These are phyloP conservation scores for Gyrodactylus salaris DNA, from an alignment of 1,140 invertebrate genomes.

Conservation along the genomic window DNA sequence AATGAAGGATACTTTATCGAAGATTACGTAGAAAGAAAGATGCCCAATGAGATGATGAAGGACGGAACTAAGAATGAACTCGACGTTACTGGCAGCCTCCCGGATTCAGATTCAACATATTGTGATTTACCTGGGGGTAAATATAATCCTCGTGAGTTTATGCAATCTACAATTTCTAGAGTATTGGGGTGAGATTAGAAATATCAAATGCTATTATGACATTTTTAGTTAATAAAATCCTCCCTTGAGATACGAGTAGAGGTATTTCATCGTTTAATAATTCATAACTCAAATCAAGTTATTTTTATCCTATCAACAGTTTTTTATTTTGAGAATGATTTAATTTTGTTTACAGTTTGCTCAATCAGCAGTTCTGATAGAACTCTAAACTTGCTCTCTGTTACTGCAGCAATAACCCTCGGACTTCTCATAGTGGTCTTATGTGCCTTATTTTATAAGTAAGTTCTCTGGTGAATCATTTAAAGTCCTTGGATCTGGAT, in stretches of 20 bases:
- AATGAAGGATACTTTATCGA: not conserved
- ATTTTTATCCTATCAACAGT: not conserved
- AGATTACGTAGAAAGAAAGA: not conserved
- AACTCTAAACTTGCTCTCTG: not conserved
- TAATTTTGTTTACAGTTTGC: not conserved
- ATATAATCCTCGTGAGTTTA: not conserved
- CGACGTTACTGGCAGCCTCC: not conserved
- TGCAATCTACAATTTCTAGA: too few relatives aligned
- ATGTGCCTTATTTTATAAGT: not conserved
- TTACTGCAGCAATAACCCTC: not conserved
- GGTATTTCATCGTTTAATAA: not conserved
- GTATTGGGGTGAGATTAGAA: too few relatives aligned
- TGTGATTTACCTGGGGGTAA: not conserved
- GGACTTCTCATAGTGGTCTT: not conserved
- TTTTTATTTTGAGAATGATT: not conserved
- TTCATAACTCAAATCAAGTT: not conserved
- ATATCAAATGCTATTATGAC: not conserved
- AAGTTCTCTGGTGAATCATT: too few relatives aligned
- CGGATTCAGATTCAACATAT: not conserved
- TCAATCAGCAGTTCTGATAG: not conserved
- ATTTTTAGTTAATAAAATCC: not conserved
- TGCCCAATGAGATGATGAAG: not conserved
- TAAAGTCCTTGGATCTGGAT: too few relatives aligned
- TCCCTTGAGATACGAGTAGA: not conserved
- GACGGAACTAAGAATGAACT: not conserved